Conservation (phyloP, 2,888 invertebrate species). For the Mayetiola destructor region DNA sequence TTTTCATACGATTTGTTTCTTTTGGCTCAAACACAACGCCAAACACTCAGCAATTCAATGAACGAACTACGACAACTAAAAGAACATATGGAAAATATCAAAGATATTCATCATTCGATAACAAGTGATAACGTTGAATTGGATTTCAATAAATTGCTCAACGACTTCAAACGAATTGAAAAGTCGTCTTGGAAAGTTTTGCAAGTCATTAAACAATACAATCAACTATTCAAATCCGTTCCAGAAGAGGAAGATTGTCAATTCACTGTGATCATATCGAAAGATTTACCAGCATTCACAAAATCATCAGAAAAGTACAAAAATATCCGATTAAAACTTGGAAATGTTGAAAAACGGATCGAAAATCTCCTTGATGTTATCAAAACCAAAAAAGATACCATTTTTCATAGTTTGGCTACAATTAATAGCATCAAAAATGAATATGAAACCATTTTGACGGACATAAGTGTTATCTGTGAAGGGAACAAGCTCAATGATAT, state of each 20-base stretch:
- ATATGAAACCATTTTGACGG: slow-evolving; percentile 14
- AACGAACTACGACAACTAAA: slow-evolving; percentile 43
- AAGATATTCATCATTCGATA: slow-evolving; percentile 11
- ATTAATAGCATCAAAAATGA: slow-evolving; percentile 17
- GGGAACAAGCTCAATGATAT: background rate
- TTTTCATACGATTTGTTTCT: slow-evolving; percentile 64
- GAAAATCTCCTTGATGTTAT: slow-evolving; percentile 24
- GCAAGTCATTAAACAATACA: slow-evolving; percentile 49
- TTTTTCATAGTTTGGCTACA: slow-evolving; percentile 26
- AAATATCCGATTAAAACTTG: background rate
- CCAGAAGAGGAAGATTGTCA: slow-evolving; percentile 34
- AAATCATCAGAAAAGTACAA: slow-evolving; percentile 21
- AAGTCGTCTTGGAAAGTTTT: slow-evolving; percentile 18
- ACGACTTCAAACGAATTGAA: background rate
- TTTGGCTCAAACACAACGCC: slow-evolving; percentile 50
- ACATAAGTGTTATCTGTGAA: background rate
- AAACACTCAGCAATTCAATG: slow-evolving; percentile 42
- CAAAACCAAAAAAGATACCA: slow-evolving; percentile 23
- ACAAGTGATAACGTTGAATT: slow-evolving; percentile 20
- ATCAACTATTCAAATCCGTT: slow-evolving; percentile 47
- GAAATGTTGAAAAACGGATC: slow-evolving; percentile 21
- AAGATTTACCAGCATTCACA: slow-evolving; percentile 16
- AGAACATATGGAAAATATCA: slow-evolving; percentile 32
- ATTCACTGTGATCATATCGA: slow-evolving; percentile 17
- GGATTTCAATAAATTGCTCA: slow-evolving; percentile 19